Evolutionary conservation across 1,140 invertebrate species (phyloP), one percentile per base, ranked within the genome.

Genomic region (Drosophila elegans): DNA sequence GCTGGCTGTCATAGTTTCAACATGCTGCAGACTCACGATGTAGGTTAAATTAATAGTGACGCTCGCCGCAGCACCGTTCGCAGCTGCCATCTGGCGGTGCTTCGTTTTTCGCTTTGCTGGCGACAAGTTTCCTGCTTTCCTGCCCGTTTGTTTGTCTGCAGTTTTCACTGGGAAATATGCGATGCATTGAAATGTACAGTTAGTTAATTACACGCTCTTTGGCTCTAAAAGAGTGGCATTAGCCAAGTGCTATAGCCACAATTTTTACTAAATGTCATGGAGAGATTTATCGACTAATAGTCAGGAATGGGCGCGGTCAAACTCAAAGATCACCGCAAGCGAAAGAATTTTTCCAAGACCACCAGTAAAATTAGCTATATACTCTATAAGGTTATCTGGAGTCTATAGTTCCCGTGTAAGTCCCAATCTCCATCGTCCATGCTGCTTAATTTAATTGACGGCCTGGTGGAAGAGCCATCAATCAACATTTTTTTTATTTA

Each of bases 151-250:
- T 54, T 52, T 42, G 46, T 36, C 68, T 13, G 76, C 51, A 42
- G 55, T 74, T 62, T 78, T 73, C 51, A 41, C 32, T 21, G 44
- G 80, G 74, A 57, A 81, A 85, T 86, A 82, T 75, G 86, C 88
- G 78, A 82, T 88, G 86, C 88, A 86, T 86, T 88, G 82, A 86
- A 88, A 86, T 88, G 78, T 88, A 86, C 82, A 86, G 82, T 86
- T 86, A 86, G 83, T 86, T 86, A 86, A 86, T 88, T 86, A 86
- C 83, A 88, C 83, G 64, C 84, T 88, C 83, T 76, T 86, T 86
- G 71, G 61, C 69, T 72, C 66, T 64, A 82, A 88, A 82, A 86
- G 69, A 75, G 83, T 60, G 74, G 69, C 78, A 85, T 85, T 85
- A 74, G 76, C 64, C 73, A 45, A 44, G 29, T 41, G 21, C 11